phyloP scores from a whole-genome alignment of 2,888 invertebrate species.

The Orchesellides sinensis region DNA sequence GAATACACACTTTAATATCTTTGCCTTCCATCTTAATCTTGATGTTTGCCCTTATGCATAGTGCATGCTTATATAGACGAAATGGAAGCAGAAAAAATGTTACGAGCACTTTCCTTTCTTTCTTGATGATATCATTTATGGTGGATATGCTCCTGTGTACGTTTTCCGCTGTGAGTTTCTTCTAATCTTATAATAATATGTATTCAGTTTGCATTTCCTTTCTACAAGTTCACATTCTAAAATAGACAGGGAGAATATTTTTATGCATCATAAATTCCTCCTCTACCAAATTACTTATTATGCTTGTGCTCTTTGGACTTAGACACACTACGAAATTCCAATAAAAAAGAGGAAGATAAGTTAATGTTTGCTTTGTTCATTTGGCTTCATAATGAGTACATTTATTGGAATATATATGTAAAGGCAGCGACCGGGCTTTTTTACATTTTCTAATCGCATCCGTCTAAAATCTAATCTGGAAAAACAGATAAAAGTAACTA shows the following conservation, averaged over 20 bases:
- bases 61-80: too few relatives aligned
- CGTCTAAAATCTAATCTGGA: too few relatives aligned
- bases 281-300: neutral
- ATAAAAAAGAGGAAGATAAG: too few relatives aligned
- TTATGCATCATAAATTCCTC: constrained; percentile 30
- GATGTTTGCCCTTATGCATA: too few relatives aligned
- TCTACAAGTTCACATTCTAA: neutral
- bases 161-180: too few relatives aligned
- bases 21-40: too few relatives aligned
- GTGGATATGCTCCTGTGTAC: too few relatives aligned
- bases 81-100: neutral
- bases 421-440: neutral
- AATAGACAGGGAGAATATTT: neutral
- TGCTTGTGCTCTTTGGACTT: too few relatives aligned
- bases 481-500: neutral
- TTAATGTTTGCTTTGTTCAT: neutral
- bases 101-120: too few relatives aligned
- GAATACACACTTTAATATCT: too few relatives aligned
- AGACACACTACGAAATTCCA: too few relatives aligned
- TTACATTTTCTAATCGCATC: constrained; percentile 8
- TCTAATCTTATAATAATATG: neutral
- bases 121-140: neutral
- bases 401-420: neutral
- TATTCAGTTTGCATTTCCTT: neutral
- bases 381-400: neutral